Evolutionary conservation across 2,113 vertebrate genomes (phyloP).

Genomic region (Rhynchomys soricoides): DNA sequence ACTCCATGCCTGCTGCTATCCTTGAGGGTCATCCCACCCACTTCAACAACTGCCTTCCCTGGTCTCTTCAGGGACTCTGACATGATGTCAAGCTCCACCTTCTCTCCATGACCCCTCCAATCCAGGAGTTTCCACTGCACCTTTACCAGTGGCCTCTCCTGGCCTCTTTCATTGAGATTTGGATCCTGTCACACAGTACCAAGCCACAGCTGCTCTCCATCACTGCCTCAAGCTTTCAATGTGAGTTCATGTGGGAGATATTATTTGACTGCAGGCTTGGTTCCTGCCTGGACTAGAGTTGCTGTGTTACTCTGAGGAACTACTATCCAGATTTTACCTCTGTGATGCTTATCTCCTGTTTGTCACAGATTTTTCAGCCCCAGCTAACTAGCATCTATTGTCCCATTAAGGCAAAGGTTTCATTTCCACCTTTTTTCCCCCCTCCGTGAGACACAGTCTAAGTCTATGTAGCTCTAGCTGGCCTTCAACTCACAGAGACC

Average conservation of each 20-base stretch:
- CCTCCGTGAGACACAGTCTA: not conserved
- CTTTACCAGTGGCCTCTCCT: not conserved
- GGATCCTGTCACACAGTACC: not conserved
- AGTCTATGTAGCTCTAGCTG: not conserved
- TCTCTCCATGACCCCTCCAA: not conserved
- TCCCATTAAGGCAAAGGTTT: not conserved
- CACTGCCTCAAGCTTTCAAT: not conserved
- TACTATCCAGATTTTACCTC: not conserved
- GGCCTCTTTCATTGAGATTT: not conserved
- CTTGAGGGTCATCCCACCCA: not conserved
- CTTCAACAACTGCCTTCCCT: not conserved
- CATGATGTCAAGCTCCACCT: not conserved
- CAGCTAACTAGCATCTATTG: not conserved
- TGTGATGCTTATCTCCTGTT: not conserved
- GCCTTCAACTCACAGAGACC: not conserved
- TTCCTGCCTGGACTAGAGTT: not conserved
- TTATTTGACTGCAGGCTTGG: not conserved
- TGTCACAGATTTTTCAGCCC: not conserved
- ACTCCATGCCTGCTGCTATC: not conserved
- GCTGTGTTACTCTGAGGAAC: not conserved
- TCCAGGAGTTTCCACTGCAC: not conserved
- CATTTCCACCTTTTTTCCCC: not conserved
- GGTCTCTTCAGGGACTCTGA: not conserved
- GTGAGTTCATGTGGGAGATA: not conserved
- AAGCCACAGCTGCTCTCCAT: not conserved